Evolutionary conservation across 2,113 vertebrate genomes (phyloP).

Genomic region (Ptilorrhoa leucosticta): DNA sequence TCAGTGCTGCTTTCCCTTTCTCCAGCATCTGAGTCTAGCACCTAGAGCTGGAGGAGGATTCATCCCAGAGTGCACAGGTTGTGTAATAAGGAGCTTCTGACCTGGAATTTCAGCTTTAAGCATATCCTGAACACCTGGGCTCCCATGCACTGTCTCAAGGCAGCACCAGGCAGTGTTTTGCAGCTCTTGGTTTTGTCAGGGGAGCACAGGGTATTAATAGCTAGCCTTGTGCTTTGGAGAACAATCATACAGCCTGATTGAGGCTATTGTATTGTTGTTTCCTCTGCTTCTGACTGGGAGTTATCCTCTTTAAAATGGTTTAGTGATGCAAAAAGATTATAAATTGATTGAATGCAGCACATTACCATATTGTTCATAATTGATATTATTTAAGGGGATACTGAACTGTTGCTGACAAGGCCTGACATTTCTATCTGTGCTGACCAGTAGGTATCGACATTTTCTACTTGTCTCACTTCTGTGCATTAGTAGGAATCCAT

Average conservation of each 20-base stretch:
- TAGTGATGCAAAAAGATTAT: background rate
- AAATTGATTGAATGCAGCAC: background rate
- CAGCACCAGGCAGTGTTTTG: background rate
- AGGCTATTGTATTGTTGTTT: background rate
- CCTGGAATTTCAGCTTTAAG: background rate
- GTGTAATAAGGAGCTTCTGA: background rate
- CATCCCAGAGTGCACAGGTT: background rate
- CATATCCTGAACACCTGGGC: background rate
- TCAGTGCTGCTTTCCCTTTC: background rate
- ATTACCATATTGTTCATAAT: background rate
- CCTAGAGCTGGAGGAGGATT: background rate
- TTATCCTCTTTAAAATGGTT: background rate
- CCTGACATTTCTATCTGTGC: background rate
- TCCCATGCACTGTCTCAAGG: rapidly evolving
- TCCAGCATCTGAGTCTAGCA: background rate
- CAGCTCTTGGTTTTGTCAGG: background rate
- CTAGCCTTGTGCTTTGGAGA: background rate
- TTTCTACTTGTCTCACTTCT: background rate
- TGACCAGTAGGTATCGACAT: background rate
- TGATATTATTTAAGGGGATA: background rate
- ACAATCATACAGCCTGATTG: background rate
- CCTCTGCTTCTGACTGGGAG: background rate
- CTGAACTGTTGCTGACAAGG: background rate
- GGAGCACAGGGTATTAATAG: background rate
- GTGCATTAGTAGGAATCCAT: background rate